phyloP scores from a whole-genome alignment of 2,113 vertebrate genomes.

The Chauna torquata region DNA sequence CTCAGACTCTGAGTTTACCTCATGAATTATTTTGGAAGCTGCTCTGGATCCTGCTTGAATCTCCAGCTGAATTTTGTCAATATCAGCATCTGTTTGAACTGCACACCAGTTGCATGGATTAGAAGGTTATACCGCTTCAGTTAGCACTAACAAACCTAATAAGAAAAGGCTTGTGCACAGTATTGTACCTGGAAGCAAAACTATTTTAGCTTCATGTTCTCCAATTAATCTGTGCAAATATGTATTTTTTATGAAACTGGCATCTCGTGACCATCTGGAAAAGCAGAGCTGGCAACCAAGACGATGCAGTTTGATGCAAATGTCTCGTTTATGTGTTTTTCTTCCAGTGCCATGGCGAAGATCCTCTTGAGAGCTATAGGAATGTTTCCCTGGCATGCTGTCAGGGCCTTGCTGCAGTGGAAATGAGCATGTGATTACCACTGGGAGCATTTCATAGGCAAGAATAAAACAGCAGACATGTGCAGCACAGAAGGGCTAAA shows the following conservation, averaged over 20 bases:
- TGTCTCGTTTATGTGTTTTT: constrained; percentile 31
- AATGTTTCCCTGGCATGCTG: constrained; percentile 4
- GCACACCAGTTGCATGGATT: background rate
- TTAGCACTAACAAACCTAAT: background rate
- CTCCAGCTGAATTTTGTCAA: constrained; percentile 82
- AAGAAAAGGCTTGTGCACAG: background rate
- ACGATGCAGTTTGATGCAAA: constrained; percentile 51
- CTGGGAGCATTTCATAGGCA: background rate
- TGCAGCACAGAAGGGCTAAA: background rate
- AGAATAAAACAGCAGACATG: background rate
- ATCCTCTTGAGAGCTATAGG: constrained; percentile 1
- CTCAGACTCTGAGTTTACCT: constrained; percentile 54
- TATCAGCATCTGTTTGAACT: constrained; percentile 60
- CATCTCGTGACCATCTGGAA: constrained; percentile 65
- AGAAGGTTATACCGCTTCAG: constrained; percentile 1
- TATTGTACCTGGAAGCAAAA: constrained; percentile 74
- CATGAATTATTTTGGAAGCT: constrained; percentile 75
- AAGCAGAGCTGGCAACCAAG: constrained; percentile 76
- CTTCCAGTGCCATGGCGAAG: background rate
- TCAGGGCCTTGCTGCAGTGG: constrained; percentile 65
- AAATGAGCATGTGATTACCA: background rate
- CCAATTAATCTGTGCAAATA: constrained; percentile 74
- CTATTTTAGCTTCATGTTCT: constrained; percentile 66
- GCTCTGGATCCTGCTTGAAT: constrained; percentile 77
- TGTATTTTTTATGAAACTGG: constrained; percentile 52